phyloP scores from a whole-genome alignment of 2,888 invertebrate genomes.

The Athalia rosae region DNA sequence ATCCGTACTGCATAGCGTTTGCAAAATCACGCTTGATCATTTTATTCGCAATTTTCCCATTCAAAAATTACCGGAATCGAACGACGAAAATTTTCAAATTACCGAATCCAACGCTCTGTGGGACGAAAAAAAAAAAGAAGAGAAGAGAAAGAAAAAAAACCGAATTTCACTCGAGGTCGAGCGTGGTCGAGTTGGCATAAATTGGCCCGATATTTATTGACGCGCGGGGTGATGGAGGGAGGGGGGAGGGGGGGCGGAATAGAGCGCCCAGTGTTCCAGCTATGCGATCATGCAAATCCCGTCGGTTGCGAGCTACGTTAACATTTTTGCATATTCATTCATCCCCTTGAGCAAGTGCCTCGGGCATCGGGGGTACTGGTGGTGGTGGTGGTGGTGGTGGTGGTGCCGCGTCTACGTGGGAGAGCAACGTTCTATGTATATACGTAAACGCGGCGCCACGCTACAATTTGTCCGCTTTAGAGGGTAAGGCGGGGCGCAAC shows the following conservation, averaged over 20 bases:
- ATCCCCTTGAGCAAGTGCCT: constrained; percentile 19
- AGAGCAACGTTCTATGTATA: neutral
- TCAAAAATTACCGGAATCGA: too few species aligned
- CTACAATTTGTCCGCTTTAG: constrained; percentile 36
- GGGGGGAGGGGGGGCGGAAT: neutral
- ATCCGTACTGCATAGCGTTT: too few species aligned
- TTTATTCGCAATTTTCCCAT: too few species aligned
- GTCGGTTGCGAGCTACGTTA: constrained; percentile 12
- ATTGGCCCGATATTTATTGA: neutral
- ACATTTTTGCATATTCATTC: constrained; percentile 43
- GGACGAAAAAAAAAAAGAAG: neutral
- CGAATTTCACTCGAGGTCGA: too few species aligned
- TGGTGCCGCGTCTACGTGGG: constrained; percentile 11
- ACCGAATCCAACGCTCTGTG: neutral
- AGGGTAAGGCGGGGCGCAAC: neutral
- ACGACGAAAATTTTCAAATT: too few species aligned
- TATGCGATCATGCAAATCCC: constrained; percentile 30
- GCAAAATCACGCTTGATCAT: too few species aligned
- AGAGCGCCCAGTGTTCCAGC: neutral
- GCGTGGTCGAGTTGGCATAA: neutral
- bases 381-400: neutral
- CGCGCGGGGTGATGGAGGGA: neutral
- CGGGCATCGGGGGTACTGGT: neutral
- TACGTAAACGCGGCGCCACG: neutral
- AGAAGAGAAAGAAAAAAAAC: too few species aligned